Base-by-base conservation (phyloP, 1,140 invertebrate genomes). In the Myzus persicae region DNA sequence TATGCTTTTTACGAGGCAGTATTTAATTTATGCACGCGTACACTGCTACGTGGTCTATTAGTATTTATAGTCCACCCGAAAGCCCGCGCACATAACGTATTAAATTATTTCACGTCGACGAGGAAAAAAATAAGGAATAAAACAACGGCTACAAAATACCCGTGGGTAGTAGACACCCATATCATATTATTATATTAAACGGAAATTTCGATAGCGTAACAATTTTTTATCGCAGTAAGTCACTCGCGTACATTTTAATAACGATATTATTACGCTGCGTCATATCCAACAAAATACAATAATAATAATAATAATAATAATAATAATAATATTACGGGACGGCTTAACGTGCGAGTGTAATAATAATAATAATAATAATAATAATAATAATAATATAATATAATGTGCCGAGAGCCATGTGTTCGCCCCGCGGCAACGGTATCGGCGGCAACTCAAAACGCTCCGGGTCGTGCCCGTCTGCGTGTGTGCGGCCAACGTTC, bases 111-210 rank as follows among this genome's bases (percentile, higher is more conserved):
- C 84, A 24, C 36, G 76, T 38, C 36, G 20, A 1, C 14, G 59
- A 20, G 59, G 26, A n/a, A 67, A 76, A 59, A 76, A 76, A 76
- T 76, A 76, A 76, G 59, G 59, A n/a, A 76, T 76, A 76, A 76
- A 18, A 76, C 59, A 76, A 76, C 59, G 31, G n/a, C 1, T 6
- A 76, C 59, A n/a, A 76, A 76, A n/a, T 76, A 67, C 59, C 59
- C 59, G 59, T 9, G 1, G 7, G 26, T 59, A 3, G n/a, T 9
- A 48, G 26, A n/a, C 36, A n/a, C 31, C 31, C 36, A n/a, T 31
- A 14, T 31, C 42, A 42, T 44, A 14, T 31, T 85, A 31, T 85
- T 6, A 18, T 31, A 44, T 46, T 87, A 2, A 87, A 36, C 42
- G 42, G 84, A 46, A 46, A 46, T 87, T 46, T 87, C 85, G 31